Conservation (phyloP, 2,888 invertebrate genomes). For the Amblyjoppa fuscipennis region DNA sequence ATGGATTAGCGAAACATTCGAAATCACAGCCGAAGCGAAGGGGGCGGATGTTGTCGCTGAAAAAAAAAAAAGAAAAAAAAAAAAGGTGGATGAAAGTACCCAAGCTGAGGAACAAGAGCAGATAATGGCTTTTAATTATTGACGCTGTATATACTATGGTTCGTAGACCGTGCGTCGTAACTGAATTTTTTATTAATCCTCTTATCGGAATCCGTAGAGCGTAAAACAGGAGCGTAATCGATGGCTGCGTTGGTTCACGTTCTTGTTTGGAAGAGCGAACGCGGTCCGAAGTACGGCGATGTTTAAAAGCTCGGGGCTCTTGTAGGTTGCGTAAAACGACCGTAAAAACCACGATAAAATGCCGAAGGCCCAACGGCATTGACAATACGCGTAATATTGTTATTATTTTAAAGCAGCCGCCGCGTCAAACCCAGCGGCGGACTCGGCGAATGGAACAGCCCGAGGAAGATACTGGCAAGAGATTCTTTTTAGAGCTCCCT, state of each 20-base stretch:
- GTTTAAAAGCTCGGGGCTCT: neutral
- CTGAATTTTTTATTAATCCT: neutral
- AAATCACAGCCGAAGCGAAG: too few relatives aligned
- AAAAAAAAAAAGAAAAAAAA: neutral
- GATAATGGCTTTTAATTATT: slow-evolving; percentile 6
- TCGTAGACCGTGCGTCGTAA: neutral
- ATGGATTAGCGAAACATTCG: too few relatives aligned
- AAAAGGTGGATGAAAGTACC: neutral
- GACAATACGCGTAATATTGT: neutral
- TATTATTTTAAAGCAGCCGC: neutral
- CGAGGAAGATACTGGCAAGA: too few relatives aligned
- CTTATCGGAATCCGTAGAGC: neutral
- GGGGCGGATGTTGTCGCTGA: neutral
- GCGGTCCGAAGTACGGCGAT: too few relatives aligned
- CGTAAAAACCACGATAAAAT: neutral
- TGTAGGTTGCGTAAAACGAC: too few relatives aligned
- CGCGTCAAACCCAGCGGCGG: too few relatives aligned
- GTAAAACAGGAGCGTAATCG: neutral
- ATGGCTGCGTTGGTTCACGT: neutral
- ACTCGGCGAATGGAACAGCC: too few relatives aligned
- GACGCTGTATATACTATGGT: neutral
- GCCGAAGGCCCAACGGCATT: neutral
- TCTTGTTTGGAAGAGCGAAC: neutral
- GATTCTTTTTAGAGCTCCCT: too few relatives aligned
- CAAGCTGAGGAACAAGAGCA: neutral